Evolutionary conservation across 1,140 invertebrate species (phyloP).

Genomic region (Brachionus sp.): DNA sequence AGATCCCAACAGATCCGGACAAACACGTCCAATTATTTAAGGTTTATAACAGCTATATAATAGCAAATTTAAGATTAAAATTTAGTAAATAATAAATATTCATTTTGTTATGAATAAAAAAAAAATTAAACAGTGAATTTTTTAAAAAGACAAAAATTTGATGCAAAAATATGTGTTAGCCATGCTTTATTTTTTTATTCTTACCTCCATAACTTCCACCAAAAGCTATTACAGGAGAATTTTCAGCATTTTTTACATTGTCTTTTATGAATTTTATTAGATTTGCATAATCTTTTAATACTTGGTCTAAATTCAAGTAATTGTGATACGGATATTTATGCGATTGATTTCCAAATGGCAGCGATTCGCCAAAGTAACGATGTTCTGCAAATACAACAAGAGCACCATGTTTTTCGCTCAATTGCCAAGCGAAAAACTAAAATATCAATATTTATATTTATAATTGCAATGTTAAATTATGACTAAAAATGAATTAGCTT

Average conservation of each 20-base stretch:
- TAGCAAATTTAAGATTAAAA: no score
- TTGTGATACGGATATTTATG: slow-evolving; percentile 41
- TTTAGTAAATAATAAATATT: no score
- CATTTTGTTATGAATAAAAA: no score
- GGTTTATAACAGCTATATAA: no score
- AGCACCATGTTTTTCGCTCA: slow-evolving; percentile 74
- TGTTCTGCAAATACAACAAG: slow-evolving; percentile 86
- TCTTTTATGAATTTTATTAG: slow-evolving; percentile 69
- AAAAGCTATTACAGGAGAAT: slow-evolving; percentile 79
- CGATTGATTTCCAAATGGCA: slow-evolving; percentile 74
- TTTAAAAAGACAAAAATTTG: no score
- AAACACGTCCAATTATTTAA: no score
- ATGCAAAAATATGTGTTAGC: no score
- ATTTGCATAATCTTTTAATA: slow-evolving; percentile 84
- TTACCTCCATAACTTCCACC: slow-evolving; percentile 82
- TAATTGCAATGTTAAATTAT: no score
- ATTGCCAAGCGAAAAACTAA: slow-evolving; percentile 90
- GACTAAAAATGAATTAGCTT: no score
- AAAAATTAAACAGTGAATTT: no score
- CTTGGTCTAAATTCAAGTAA: slow-evolving; percentile 86
- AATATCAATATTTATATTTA: slow-evolving; percentile 71
- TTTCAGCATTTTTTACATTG: slow-evolving; percentile 54
- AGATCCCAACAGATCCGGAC: no score
- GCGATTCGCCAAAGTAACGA: slow-evolving; percentile 82
- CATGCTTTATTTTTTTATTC: neutral